These are phyloP conservation scores for Tor tambroides DNA, from an alignment of 2,113 vertebrate species.

Conservation along the genomic window DNA sequence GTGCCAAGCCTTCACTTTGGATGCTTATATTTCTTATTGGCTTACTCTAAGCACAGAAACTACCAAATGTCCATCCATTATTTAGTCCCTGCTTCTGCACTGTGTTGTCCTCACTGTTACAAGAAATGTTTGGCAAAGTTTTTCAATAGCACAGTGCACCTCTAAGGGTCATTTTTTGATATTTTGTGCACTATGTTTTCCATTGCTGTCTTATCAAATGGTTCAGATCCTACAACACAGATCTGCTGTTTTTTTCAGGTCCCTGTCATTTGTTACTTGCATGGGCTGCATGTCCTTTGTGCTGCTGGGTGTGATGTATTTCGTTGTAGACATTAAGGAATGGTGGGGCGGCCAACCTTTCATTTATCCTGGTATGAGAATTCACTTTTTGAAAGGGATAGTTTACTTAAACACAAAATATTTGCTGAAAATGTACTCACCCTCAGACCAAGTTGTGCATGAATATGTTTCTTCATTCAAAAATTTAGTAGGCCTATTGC, in stretches of 20 bases:
- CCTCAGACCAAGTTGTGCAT: too few relatives aligned
- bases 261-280: conserved; percentile 74
- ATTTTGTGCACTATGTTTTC: neutral
- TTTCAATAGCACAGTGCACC: conserved; percentile 38
- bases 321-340: conserved; percentile 74
- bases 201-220: neutral
- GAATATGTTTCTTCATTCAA: too few relatives aligned
- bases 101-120: conserved; percentile 32
- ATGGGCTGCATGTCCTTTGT: conserved; percentile 80
- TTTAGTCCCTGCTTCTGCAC: conserved; percentile 39
- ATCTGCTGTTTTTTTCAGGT: conserved; percentile 62
- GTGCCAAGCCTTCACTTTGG: conserved; percentile 70
- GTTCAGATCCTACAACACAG: neutral
- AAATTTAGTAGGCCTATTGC: too few relatives aligned
- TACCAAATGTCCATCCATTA: conserved; percentile 46
- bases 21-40: conserved; percentile 53
- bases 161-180: neutral
- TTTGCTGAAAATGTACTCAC: too few relatives aligned
- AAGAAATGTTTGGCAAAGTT: neutral
- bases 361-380: conserved; percentile 74
- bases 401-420: neutral
- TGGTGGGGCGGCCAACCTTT: conserved; percentile 79
- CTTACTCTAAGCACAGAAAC: conserved; percentile 38
- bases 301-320: conserved; percentile 75
- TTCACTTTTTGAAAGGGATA: neutral